phyloP scores from a whole-genome alignment of 1,140 invertebrate species.

The Leptinotarsa texana region DNA sequence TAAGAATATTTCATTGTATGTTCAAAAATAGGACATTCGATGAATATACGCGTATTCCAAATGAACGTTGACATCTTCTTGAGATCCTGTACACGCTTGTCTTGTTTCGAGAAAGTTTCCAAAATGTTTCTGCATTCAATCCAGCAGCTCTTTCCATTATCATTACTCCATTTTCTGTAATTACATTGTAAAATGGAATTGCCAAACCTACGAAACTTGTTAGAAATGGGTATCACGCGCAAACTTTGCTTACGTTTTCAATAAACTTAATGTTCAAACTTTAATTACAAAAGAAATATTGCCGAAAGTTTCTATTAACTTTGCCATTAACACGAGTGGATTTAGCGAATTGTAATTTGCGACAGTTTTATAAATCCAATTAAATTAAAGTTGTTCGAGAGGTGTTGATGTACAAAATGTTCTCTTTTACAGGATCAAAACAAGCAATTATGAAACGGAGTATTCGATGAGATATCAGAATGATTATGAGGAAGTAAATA shows the following conservation, averaged over 20 bases:
- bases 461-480: too few relatives aligned
- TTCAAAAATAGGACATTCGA: too few relatives aligned
- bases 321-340: constrained; percentile 21
- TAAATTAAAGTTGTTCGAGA: not conserved
- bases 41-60: too few relatives aligned
- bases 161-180: constrained; percentile 29
- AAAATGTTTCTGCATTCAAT: constrained; percentile 4
- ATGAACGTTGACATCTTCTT: too few relatives aligned
- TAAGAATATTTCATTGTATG: too few relatives aligned
- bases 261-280: constrained; percentile 43
- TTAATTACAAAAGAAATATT: constrained; percentile 43
- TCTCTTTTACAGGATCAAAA: too few relatives aligned
- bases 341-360: constrained; percentile 22
- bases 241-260: constrained; percentile 44
- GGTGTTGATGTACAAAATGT: not conserved
- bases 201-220: constrained; percentile 30
- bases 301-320: constrained; percentile 36
- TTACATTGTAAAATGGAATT: constrained; percentile 35
- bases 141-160: not conserved
- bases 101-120: not conserved
- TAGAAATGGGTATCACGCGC: constrained; percentile 29
- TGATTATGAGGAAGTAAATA: too few relatives aligned
- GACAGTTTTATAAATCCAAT: constrained; percentile 18
- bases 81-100: not conserved
- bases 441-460: too few relatives aligned